A percentile compares a stretch with the other conserved stretches of the same genome.
Evolutionary conservation across 2,113 vertebrate genomes (phyloP).

Genomic region (Pongo pygmaeus): DNA sequence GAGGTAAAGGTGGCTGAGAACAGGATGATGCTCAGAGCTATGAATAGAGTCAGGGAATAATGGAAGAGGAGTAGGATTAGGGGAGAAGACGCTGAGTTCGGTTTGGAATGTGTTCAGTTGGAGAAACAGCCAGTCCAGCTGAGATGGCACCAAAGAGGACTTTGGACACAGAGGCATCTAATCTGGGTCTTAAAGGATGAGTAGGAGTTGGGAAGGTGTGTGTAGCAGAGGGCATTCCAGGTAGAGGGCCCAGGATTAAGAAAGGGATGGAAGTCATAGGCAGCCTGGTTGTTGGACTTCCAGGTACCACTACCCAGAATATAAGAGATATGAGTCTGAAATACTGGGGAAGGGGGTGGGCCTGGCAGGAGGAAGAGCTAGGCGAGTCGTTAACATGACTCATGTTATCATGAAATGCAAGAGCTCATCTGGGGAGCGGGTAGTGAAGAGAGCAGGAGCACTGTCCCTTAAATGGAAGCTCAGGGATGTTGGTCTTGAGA

Average conservation of each 20-base stretch:
- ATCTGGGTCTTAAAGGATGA: background rate
- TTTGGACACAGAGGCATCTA: background rate
- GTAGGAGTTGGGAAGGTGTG: background rate
- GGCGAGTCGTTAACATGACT: background rate
- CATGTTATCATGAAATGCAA: slow-evolving; percentile 26
- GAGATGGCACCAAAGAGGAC: background rate
- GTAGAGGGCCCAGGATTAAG: background rate
- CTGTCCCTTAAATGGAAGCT: background rate
- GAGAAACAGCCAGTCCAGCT: background rate
- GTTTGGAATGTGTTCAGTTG: background rate
- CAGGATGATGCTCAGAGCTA: background rate
- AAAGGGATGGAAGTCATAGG: background rate
- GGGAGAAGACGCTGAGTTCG: background rate
- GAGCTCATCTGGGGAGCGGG: background rate
- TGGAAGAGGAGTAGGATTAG: background rate
- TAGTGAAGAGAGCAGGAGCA: background rate
- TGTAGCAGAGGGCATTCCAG: background rate
- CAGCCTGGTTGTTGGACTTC: background rate
- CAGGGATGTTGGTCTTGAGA: background rate
- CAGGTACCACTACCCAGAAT: background rate
- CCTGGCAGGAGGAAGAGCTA: background rate
- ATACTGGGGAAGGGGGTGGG: slow-evolving; percentile 19
- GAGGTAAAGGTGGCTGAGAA: background rate
- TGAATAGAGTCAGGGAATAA: background rate
- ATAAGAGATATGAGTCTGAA: background rate